Conservation (phyloP, 2,888 invertebrate species). For the Drosophila leonis region DNA sequence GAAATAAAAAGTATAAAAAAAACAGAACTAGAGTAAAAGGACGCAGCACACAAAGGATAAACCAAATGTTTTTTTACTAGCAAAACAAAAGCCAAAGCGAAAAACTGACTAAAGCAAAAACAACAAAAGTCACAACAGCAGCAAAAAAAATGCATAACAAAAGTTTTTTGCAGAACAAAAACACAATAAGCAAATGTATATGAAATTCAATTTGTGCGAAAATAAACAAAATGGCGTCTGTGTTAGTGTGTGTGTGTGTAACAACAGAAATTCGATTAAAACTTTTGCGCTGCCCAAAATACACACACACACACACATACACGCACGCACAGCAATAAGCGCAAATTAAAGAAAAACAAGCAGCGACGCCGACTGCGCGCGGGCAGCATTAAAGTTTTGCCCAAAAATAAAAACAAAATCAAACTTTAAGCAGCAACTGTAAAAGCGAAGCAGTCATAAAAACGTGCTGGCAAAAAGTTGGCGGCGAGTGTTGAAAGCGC, state of each 20-base stretch:
- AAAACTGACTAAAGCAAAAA: constrained; percentile 47
- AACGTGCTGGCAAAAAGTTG: constrained; percentile 52
- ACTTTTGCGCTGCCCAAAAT: constrained; percentile 66
- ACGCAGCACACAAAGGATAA: constrained; percentile 56
- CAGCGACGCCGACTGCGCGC: constrained; percentile 29
- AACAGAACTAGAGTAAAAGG: constrained; percentile 10
- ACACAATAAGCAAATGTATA: constrained; percentile 53
- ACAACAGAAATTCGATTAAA: constrained; percentile 76
- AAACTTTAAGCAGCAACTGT: constrained; percentile 53
- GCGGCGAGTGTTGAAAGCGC: constrained; percentile 56
- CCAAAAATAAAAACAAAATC: constrained; percentile 23
- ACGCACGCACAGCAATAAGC: constrained; percentile 46
- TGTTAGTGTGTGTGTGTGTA: constrained; percentile 28
- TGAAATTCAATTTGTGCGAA: constrained; percentile 70
- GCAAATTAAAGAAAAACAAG: constrained; percentile 79
- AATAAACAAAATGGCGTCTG: constrained; percentile 76
- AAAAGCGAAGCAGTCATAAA: constrained; percentile 61
- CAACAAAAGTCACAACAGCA: constrained; percentile 34
- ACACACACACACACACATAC: constrained; percentile 18
- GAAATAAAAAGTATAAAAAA: too few species aligned
- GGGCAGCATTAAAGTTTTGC: constrained; percentile 50
- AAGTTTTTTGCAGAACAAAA: constrained; percentile 40
- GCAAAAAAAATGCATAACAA: constrained; percentile 63
- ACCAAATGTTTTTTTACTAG: constrained; percentile 65
- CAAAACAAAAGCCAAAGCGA: constrained; percentile 54